Conservation (phyloP, 2,888 invertebrate genomes). For the Nebria salina region DNA sequence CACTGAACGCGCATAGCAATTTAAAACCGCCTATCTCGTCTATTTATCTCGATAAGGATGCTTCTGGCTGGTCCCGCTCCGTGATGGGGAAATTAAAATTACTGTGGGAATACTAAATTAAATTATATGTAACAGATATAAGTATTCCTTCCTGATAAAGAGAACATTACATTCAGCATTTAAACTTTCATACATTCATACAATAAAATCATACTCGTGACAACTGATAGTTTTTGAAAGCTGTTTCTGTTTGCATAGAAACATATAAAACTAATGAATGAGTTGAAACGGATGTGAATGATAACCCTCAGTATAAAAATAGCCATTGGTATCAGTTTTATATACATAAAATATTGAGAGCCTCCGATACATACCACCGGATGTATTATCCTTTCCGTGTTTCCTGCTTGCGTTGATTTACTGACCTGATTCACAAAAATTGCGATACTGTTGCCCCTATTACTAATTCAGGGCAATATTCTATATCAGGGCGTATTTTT, state of each 20-base stretch:
- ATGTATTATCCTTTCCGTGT: constrained; percentile 13
- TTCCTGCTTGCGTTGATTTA: constrained; percentile 14
- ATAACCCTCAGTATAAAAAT: neutral
- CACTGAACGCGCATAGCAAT: neutral
- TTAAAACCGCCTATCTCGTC: constrained; percentile 18
- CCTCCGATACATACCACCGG: neutral
- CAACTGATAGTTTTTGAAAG: no score
- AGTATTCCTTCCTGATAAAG: neutral
- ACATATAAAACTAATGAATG: neutral
- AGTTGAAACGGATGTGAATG: neutral
- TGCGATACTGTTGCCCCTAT: constrained; percentile 1
- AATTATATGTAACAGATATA: constrained; percentile 8
- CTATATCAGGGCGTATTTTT: no score
- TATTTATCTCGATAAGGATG: constrained; percentile 14
- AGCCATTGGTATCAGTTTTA: neutral
- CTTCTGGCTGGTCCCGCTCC: neutral
- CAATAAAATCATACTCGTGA: no score
- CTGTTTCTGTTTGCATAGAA: neutral
- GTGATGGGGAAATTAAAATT: constrained; percentile 6
- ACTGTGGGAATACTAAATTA: constrained; percentile 18
- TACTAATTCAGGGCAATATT: neutral
- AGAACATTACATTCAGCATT: neutral
- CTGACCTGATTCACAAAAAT: constrained; percentile 14
- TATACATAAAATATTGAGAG: neutral
- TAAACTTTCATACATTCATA: neutral